phyloP scores from a whole-genome alignment of 2,888 invertebrate genomes.

The Neoaliturus tenellus region DNA sequence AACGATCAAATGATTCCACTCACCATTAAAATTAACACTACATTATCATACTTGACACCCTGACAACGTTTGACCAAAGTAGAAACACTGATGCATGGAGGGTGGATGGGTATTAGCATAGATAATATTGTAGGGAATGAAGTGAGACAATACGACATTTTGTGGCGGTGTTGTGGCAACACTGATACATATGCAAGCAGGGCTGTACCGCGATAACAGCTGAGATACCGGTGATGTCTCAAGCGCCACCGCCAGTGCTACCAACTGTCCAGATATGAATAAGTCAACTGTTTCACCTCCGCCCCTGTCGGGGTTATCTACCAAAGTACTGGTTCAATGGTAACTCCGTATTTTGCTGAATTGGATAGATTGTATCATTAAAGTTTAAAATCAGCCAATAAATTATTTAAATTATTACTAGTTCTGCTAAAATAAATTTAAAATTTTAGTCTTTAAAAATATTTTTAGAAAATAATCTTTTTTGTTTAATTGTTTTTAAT shows the following conservation, averaged over 20 bases:
- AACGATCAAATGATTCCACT: not conserved
- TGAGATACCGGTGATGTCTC: conserved; percentile 52
- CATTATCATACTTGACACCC: not conserved
- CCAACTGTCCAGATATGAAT: conserved; percentile 51
- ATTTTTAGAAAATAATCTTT: no score
- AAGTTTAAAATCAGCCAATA: no score
- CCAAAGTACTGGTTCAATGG: no score
- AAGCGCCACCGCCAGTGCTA: conserved; percentile 10
- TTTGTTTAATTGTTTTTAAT: no score
- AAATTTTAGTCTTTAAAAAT: no score
- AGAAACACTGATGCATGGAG: not conserved
- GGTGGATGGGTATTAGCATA: conserved; percentile 36
- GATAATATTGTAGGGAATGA: conserved; percentile 34
- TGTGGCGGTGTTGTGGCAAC: conserved; percentile 43
- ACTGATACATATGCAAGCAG: conserved; percentile 55
- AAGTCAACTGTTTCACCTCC: conserved; percentile 48
- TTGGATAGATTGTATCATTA: no score
- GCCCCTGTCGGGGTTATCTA: not conserved
- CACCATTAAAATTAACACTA: not conserved
- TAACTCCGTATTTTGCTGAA: no score
- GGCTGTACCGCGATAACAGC: conserved; percentile 50
- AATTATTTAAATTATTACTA: no score
- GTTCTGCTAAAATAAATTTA: no score
- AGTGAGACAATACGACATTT: conserved; percentile 50
- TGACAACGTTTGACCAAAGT: not conserved